Evolutionary conservation across 1,140 invertebrate genomes (phyloP).

Genomic region (Hycleus cichorii): DNA sequence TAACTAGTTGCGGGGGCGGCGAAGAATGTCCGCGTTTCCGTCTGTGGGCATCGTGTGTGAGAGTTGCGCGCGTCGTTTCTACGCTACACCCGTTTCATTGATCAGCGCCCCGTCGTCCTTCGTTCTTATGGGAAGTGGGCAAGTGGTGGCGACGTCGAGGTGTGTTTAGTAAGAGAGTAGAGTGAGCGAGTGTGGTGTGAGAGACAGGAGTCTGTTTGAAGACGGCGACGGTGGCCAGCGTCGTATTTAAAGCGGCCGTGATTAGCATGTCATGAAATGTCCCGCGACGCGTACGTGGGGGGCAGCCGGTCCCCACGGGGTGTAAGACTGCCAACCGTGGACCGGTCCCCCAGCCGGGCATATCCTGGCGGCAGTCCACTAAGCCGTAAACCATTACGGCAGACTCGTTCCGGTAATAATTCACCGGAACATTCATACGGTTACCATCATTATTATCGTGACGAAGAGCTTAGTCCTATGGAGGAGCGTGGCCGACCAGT

Average conservation of each 20-base stretch:
- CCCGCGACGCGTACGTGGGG: constrained; percentile 64
- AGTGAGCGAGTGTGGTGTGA: constrained; percentile 39
- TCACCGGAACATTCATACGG: constrained; percentile 50
- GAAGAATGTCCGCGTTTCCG: neutral
- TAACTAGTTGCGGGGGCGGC: constrained; percentile 1
- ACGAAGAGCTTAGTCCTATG: constrained; percentile 67
- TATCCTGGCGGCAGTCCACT: constrained; percentile 55
- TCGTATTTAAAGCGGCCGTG: constrained; percentile 21
- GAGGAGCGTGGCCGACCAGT: constrained; percentile 58
- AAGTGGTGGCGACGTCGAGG: constrained; percentile 29
- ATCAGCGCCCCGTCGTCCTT: constrained; percentile 34
- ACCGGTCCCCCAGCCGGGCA: constrained; percentile 72
- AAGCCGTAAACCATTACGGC: constrained; percentile 43
- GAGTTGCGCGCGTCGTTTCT: constrained; percentile 36
- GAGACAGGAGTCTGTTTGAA: constrained; percentile 30
- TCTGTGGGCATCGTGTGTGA: constrained; percentile 23
- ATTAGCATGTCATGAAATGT: constrained; percentile 50
- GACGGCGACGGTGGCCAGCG: constrained; percentile 35
- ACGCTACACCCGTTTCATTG: constrained; percentile 42
- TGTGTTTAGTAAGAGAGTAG: constrained; percentile 27
- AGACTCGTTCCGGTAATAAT: constrained; percentile 51
- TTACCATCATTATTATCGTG: constrained; percentile 52
- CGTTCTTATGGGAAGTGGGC: constrained; percentile 44
- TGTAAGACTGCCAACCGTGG: constrained; percentile 69
- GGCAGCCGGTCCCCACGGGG: constrained; percentile 56